Evolutionary conservation across 2,797 vertebrate genomes (phyloP).

Genomic region (Sebastes glaucus): DNA sequence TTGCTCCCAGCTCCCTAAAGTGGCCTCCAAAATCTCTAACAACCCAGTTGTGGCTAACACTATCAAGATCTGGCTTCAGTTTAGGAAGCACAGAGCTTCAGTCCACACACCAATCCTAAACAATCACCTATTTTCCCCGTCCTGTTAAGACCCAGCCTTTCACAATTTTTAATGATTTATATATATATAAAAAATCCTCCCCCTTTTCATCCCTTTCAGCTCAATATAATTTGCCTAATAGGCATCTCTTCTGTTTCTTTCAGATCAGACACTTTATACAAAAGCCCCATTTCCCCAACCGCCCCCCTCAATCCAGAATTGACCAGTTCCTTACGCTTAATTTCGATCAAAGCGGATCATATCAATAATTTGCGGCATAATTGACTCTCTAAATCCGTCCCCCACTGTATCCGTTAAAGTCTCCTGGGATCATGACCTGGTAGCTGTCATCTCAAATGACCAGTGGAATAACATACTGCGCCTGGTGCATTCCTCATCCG

Average conservation of each 20-base stretch:
- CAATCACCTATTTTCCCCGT: not conserved
- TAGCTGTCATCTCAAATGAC: not conserved
- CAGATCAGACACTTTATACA: not conserved
- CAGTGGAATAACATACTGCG: not conserved
- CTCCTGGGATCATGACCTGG: not conserved
- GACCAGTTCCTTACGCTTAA: not conserved
- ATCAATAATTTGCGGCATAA: not conserved
- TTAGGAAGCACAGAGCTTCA: not conserved
- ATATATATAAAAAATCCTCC: not conserved
- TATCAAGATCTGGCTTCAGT: not conserved
- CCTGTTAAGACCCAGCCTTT: not conserved
- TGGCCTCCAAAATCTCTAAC: not conserved
- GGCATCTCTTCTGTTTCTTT: not conserved
- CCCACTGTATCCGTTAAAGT: not conserved
- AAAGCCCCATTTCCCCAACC: not conserved
- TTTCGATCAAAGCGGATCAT: not conserved
- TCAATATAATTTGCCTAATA: not conserved
- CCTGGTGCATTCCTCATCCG: not conserved
- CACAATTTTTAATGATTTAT: not conserved
- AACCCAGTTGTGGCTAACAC: not conserved
- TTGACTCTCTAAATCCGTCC: not conserved
- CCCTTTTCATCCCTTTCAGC: not conserved
- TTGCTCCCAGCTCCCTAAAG: not conserved
- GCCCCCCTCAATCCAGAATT: not conserved
- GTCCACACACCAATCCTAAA: not conserved